Evolutionary conservation across 2,797 vertebrate species (phyloP), one percentile per base, ranked within the genome.

Genomic region (Dermochelys coriacea): DNA sequence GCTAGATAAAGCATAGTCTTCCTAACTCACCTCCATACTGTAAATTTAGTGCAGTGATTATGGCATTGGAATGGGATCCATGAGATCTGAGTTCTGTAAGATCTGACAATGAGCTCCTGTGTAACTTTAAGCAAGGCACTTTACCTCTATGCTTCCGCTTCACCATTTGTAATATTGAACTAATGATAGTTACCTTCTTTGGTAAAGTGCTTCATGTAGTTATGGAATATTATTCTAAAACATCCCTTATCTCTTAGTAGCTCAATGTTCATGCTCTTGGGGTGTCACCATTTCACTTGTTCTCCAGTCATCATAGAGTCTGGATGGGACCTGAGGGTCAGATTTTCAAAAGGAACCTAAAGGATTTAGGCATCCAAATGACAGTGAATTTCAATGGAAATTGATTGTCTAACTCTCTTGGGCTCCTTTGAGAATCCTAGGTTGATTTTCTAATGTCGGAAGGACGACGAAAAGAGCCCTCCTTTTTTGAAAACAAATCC

Each of bases 21-120:
- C 41, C 34, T 91, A 93, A 85, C 27, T 93, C 34, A 68, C 83
- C 51, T 92, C 16, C 54, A 59, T 78, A 82, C 83, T 88, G 77
- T 91, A 94, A 80, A 84, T 91, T 91, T 93, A 94, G 29, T 82
- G 75, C 68, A 85, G 45, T 90, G 55, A 54, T 23, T 82, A 86
- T 54, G 78, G 82, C 12, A 31, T 12, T 78, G 85, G 57, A 92
- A 51, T 9, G 84, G 91, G 57, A 74, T 2, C 74, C 82, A 68
- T 59, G 80, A 93, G 78, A 77, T n/a, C 74, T 1, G 80, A 85
- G 51, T 82, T 50, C 34, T 54, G 55, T 78, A 86, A 80, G 77
- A 37, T 90, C 75, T 29, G 81, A 47, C 29, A 50, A 31, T 90
- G 61, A 64, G 41, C 88, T 81, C 9, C 75, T 85, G 34, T 9